Conservation (phyloP, 2,113 vertebrate species). For the Amazona guildingii region DNA sequence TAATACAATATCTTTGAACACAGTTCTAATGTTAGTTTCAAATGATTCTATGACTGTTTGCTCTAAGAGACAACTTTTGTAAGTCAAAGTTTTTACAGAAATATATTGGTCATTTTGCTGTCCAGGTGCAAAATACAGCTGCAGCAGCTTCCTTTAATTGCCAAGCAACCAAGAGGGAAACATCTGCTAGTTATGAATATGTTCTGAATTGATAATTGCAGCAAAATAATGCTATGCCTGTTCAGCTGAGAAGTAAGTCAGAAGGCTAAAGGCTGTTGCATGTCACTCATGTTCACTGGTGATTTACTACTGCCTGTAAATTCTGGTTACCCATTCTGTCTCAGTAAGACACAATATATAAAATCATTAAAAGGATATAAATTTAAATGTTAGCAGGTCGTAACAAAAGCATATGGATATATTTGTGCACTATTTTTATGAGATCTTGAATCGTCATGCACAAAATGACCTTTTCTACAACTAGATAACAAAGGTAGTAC, state of each 20-base stretch:
- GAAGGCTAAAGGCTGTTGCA: not conserved
- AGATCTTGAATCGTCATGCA: not conserved
- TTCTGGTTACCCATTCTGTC: not conserved
- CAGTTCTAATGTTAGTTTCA: not conserved
- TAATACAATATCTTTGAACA: not conserved
- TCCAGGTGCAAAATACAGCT: constrained; percentile 62
- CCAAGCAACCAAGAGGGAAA: constrained; percentile 49
- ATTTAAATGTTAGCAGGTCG: not conserved
- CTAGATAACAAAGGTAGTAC: not conserved
- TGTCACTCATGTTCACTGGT: not conserved
- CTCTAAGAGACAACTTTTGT: not conserved
- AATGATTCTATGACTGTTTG: not conserved
- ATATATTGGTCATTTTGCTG: constrained; percentile 10
- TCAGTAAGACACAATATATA: not conserved
- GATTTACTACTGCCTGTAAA: not conserved
- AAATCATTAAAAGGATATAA: not conserved
- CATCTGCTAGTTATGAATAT: constrained; percentile 54
- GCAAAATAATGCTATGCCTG: constrained; percentile 35
- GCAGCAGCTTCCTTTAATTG: constrained; percentile 56
- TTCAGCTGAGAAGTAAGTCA: constrained; percentile 22
- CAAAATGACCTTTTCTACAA: not conserved
- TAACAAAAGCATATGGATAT: not conserved
- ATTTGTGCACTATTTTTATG: not conserved
- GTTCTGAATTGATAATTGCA: constrained; percentile 62
- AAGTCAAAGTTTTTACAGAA: constrained; percentile 1